These are phyloP conservation scores for Diceros bicornis DNA, from an alignment of 2,797 vertebrate genomes.

Conservation along the genomic window DNA sequence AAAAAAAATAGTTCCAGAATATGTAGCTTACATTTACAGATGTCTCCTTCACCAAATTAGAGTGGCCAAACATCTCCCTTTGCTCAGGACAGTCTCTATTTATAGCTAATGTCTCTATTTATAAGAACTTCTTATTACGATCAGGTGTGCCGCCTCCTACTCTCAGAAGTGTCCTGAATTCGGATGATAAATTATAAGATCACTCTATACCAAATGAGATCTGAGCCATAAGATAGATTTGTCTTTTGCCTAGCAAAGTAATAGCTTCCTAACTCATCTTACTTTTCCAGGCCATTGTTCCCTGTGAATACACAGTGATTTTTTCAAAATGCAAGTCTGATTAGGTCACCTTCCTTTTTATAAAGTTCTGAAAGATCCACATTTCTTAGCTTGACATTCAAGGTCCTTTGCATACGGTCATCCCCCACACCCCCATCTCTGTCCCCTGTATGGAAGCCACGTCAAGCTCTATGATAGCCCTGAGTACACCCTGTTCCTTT, in stretches of 20 bases:
- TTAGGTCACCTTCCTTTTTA: neutral
- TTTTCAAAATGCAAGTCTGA: constrained; percentile 21
- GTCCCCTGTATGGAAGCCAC: neutral
- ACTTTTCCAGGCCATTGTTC: neutral
- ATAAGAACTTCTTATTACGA: neutral
- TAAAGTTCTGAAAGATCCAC: neutral
- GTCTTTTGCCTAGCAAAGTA: neutral
- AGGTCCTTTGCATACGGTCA: neutral
- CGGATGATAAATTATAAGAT: neutral
- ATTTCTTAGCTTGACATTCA: neutral
- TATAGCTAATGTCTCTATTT: neutral
- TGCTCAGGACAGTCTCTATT: neutral
- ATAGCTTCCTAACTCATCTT: neutral
- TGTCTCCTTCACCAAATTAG: neutral
- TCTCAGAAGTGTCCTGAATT: neutral
- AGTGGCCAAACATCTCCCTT: neutral
- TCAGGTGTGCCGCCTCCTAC: neutral
- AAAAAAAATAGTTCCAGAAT: neutral
- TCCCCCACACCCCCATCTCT: neutral
- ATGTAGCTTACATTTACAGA: neutral
- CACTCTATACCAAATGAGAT: neutral
- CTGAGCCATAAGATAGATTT: neutral
- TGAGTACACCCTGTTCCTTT: neutral
- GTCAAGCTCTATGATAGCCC: neutral
- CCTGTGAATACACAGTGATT: neutral